Conservation (phyloP, 23 tunicate species). For the Styela clava region DNA sequence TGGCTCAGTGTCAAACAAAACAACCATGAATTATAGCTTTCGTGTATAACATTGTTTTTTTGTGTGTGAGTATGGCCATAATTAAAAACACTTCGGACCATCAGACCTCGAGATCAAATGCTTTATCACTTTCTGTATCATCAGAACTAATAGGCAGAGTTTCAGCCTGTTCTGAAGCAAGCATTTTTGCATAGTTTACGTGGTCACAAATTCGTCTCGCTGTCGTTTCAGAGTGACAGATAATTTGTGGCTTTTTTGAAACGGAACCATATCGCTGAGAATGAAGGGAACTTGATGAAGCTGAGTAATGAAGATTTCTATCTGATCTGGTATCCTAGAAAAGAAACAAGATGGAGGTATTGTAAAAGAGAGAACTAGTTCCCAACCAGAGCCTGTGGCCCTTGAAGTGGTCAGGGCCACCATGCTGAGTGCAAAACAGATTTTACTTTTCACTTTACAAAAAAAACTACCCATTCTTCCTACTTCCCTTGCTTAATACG, state of each 20-base stretch:
- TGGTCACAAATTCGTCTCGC: slow-evolving; percentile 74
- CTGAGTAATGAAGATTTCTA: neutral
- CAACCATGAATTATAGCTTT: neutral
- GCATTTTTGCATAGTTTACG: slow-evolving; percentile 56
- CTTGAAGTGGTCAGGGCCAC: too few relatives aligned
- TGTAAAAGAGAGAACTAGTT: too few relatives aligned
- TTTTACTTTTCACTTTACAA: too few relatives aligned
- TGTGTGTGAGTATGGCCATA: too few relatives aligned
- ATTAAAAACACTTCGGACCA: too few relatives aligned
- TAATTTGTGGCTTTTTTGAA: slow-evolving; percentile 52
- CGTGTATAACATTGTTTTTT: neutral
- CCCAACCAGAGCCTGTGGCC: too few relatives aligned
- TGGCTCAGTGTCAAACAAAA: too few relatives aligned
- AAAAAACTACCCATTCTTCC: too few relatives aligned
- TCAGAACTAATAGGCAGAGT: slow-evolving; percentile 50
- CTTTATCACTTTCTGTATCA: slow-evolving; percentile 47
- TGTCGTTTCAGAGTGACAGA: slow-evolving; percentile 48
- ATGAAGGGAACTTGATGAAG: neutral
- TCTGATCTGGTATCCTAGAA: neutral
- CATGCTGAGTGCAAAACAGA: too few relatives aligned
- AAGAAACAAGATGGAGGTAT: neutral
- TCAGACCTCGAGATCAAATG: slow-evolving; percentile 75
- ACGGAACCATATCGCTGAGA: neutral
- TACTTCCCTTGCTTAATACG: too few relatives aligned
- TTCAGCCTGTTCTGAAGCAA: slow-evolving; percentile 79